phyloP scores from a whole-genome alignment of 2,888 invertebrate genomes.

The Stramonita haemastoma region DNA sequence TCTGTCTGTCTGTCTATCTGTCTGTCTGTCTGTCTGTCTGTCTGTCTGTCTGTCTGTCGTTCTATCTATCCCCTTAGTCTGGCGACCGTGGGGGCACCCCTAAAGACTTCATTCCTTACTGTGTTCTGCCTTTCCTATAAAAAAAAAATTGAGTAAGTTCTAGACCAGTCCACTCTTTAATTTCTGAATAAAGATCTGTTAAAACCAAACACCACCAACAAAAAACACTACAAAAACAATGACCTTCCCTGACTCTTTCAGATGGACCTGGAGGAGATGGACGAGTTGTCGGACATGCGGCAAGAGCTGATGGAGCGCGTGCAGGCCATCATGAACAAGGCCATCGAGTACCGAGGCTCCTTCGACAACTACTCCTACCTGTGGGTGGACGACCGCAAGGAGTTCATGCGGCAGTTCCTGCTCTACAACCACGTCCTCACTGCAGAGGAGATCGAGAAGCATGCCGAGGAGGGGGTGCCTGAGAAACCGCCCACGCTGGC shows the following conservation, averaged over 20 bases:
- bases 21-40: too few species aligned
- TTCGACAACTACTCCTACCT: conserved; percentile 87
- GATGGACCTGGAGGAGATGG: conserved; percentile 86
- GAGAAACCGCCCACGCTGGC: conserved; percentile 90
- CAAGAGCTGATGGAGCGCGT: conserved; percentile 89
- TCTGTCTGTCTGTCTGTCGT: too few species aligned
- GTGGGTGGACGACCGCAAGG: conserved; percentile 92
- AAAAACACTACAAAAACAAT: too few species aligned
- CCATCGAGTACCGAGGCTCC: conserved; percentile 78
- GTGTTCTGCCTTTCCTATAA: too few species aligned
- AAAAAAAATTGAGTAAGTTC: too few species aligned
- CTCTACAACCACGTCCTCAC: conserved; percentile 89
- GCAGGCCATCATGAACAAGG: conserved; percentile 79
- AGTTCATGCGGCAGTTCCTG: conserved; percentile 92
- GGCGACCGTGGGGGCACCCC: too few species aligned
- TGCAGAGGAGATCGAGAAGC: conserved; percentile 90
- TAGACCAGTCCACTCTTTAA: too few species aligned
- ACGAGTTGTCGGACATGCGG: conserved; percentile 91
- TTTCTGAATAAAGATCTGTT: too few species aligned
- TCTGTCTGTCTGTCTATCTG: too few species aligned
- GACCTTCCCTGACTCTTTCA: conserved; percentile 66
- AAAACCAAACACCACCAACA: neutral
- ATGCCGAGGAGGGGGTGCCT: conserved; percentile 86
- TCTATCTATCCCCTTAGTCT: too few species aligned
- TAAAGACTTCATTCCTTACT: too few species aligned